These are phyloP conservation scores for Nymphicus hollandicus DNA, from an alignment of 2,113 vertebrate genomes.

Conservation along the genomic window DNA sequence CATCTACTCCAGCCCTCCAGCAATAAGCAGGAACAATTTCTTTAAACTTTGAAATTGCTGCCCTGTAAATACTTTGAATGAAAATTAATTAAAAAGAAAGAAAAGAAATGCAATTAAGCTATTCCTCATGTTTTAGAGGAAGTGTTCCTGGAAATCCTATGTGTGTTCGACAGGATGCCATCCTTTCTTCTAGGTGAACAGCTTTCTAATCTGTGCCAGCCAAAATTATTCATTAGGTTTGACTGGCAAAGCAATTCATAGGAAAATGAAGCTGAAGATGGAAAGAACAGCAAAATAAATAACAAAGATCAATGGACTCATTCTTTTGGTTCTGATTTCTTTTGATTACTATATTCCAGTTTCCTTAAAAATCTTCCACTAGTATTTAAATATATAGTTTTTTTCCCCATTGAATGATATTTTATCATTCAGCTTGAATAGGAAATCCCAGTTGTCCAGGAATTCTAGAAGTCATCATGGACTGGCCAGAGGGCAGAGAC, in stretches of 20 bases:
- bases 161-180: neutral
- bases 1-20: neutral
- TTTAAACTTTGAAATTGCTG: neutral
- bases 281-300: neutral
- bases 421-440: neutral
- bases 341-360: neutral
- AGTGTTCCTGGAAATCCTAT: neutral
- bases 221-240: neutral
- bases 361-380: neutral
- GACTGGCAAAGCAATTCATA: neutral
- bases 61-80: neutral
- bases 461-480: too few species aligned
- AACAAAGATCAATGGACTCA: neutral
- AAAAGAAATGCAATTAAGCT: neutral
- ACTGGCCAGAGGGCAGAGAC: too few species aligned
- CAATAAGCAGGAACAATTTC: neutral
- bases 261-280: neutral
- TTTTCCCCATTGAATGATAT: neutral
- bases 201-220: neutral
- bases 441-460: too few species aligned
- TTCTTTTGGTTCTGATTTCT: neutral
- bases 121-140: neutral
- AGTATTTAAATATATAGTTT: neutral
- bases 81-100: neutral
- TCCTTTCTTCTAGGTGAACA: neutral